phyloP scores from a whole-genome alignment of 2,797 vertebrate genomes.

The Martes flavigula region DNA sequence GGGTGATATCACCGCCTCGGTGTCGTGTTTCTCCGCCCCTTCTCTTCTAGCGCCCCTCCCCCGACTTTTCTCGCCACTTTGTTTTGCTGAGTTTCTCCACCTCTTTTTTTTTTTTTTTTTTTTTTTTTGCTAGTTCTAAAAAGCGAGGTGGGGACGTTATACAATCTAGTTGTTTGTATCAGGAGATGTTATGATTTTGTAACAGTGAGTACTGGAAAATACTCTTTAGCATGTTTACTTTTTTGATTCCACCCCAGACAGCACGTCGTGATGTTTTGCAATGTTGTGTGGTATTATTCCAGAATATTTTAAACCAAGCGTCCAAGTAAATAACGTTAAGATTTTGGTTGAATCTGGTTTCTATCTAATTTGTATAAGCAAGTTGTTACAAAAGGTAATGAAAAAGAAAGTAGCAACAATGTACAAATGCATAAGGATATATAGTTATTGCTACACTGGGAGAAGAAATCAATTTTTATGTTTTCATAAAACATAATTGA shows the following conservation, averaged over 20 bases:
- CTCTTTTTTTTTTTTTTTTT: slow-evolving; percentile 9
- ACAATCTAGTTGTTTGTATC: slow-evolving; percentile 73
- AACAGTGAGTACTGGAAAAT: slow-evolving; percentile 48
- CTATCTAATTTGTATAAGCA: slow-evolving; percentile 7
- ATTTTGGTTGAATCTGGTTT: not conserved
- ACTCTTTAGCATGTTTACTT: slow-evolving; percentile 25
- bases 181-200: slow-evolving; percentile 66
- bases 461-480: not conserved
- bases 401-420: slow-evolving; percentile 23
- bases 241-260: not conserved
- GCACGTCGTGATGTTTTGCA: slow-evolving; percentile 59
- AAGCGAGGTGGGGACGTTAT: slow-evolving; percentile 63
- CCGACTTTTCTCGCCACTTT: slow-evolving; percentile 63
- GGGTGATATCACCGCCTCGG: slow-evolving; percentile 64
- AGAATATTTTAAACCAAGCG: slow-evolving; percentile 35
- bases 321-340: slow-evolving; percentile 44
- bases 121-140: slow-evolving; percentile 43
- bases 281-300: slow-evolving; percentile 17
- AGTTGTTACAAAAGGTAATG: not conserved
- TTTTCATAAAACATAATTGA: slow-evolving; percentile 18
- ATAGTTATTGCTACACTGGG: not conserved
- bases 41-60: slow-evolving; percentile 56
- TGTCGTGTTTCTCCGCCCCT: slow-evolving; percentile 62
- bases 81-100: slow-evolving; percentile 71
- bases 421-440: not conserved